Evolutionary conservation across 2,888 invertebrate species (phyloP).

Genomic region (Leucophora obtusa): DNA sequence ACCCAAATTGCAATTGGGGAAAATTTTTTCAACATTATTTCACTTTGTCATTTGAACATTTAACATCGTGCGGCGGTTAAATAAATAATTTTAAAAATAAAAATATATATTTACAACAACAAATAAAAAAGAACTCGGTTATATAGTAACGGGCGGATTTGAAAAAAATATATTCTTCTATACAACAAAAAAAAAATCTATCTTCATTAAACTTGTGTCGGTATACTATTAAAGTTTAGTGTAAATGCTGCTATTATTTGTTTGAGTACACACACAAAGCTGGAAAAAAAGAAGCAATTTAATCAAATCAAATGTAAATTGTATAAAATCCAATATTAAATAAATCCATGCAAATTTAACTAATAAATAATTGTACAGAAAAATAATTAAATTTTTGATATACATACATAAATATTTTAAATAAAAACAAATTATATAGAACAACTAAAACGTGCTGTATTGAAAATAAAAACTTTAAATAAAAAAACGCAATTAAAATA

Average conservation of each 20-base stretch:
- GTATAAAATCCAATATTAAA: constrained; percentile 25
- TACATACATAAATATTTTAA: constrained; percentile 5
- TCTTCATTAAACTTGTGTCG: constrained; percentile 28
- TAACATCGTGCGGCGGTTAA: constrained; percentile 54
- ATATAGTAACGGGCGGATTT: constrained; percentile 42
- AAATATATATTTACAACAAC: constrained; percentile 25
- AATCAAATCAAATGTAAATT: constrained; percentile 17
- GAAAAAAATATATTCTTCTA: constrained; percentile 9
- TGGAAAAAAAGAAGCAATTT: constrained; percentile 28
- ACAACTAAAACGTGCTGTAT: constrained; percentile 28
- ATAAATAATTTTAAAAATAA: constrained; percentile 14
- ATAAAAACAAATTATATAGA: constrained; percentile 14
- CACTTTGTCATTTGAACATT: constrained; percentile 62
- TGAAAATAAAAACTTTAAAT: not conserved
- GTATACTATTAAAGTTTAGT: constrained; percentile 17
- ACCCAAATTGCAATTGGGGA: constrained; percentile 46
- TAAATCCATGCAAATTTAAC: not conserved
- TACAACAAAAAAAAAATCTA: constrained; percentile 13
- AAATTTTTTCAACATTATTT: constrained; percentile 54
- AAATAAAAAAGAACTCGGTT: constrained; percentile 32
- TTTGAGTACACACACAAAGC: constrained; percentile 24
- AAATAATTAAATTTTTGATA: constrained; percentile 27
- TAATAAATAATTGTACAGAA: constrained; percentile 24
- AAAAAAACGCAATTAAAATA: not conserved
- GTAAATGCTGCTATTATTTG: constrained; percentile 10